Evolutionary conservation across 2,797 vertebrate genomes (phyloP), one percentile per base, ranked within the genome.

Genomic region (Oreochromis grahami): DNA sequence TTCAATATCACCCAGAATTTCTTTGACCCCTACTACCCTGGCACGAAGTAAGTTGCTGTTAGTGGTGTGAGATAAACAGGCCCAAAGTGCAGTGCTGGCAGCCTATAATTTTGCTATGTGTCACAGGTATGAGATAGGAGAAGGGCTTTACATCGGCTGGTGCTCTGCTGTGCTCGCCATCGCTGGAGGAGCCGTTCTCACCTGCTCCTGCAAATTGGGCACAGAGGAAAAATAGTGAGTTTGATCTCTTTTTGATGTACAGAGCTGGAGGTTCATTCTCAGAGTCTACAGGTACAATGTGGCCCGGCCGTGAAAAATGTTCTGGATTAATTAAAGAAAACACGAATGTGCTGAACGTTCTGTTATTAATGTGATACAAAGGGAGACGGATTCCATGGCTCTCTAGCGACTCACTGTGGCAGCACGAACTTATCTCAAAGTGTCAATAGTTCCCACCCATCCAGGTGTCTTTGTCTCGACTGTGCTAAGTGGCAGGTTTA

Each of bases 101-200:
- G 36, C 76, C 52, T 24, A n/a, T 63, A 48, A 24, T 43, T 80
- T 50, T 85, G 63, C 48, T 79, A n/a, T 56, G 29, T 77, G 43
- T 10, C 50, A 15, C 87, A 98, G 98, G 94, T 98, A 96, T 56
- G 98, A 98, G 90, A 95, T 98, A 51, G 98, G 98, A 14, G 95
- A 98, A 5, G 97, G 94, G 1, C 96, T 98, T 56, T 98, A 98
- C 91, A 95, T 98, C 41, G 98, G 98, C 79, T 98, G 98, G 98
- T 97, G 97, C 9, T 98, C 97, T 3, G 96, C 95, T 1, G 92
- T 97, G 63, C 94, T 98, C 4, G 91, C 96, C 82, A 94, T 97
- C 63, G 93, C 86, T 8, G 96, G 95, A 29, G 96, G 96, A 68
- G 56, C 79, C n/a, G 95, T 93, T 74, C 94, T 97, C 58, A 91